phyloP scores from a whole-genome alignment of 1,140 invertebrate genomes.

The Trigoniulus corallinus region DNA sequence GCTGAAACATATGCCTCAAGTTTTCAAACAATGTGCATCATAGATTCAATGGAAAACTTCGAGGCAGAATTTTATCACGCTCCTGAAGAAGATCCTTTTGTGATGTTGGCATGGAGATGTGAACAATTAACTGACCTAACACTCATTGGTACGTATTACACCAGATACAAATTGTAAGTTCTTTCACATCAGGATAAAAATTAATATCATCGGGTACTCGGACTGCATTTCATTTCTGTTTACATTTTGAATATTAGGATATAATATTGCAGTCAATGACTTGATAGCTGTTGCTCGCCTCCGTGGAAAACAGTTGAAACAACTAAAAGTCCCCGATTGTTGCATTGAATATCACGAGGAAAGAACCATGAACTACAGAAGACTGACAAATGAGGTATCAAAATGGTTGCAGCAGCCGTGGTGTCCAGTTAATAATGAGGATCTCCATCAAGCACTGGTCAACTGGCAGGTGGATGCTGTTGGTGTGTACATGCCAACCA shows the following conservation, averaged over 20 bases:
- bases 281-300: conserved; percentile 49
- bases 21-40: conserved; percentile 46
- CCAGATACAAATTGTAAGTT: background rate
- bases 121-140: conserved; percentile 44
- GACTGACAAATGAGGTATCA: conserved; percentile 26
- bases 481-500: background rate
- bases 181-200: background rate
- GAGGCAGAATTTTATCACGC: conserved; percentile 20
- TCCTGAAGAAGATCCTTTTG: conserved; percentile 42
- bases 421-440: conserved; percentile 23
- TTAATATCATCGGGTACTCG: too few relatives aligned
- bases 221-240: background rate
- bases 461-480: conserved; percentile 1
- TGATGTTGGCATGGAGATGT: conserved; percentile 59
- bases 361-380: conserved; percentile 25
- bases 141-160: conserved; percentile 32
- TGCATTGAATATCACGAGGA: conserved; percentile 19
- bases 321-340: conserved; percentile 40
- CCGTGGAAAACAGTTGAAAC: conserved; percentile 37
- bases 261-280: conserved; percentile 42
- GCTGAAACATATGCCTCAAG: conserved; percentile 39
- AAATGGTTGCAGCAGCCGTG: conserved; percentile 25
- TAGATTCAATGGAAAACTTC: conserved; percentile 38
- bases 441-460: conserved; percentile 17
- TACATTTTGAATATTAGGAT: conserved; percentile 29